These are phyloP conservation scores for Samia ricini DNA, from an alignment of 1,140 invertebrate genomes.

Conservation along the genomic window DNA sequence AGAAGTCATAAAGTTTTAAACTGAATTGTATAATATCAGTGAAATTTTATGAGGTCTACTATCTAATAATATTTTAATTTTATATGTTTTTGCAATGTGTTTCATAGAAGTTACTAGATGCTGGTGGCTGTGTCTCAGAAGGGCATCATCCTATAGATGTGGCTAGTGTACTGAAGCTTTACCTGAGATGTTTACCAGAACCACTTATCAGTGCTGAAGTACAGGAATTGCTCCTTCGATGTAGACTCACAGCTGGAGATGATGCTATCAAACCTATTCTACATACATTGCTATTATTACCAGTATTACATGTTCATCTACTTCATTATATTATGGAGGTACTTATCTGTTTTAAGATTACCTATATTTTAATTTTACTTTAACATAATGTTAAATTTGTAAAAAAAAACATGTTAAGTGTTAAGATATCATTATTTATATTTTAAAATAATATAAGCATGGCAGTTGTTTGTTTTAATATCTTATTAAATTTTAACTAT, in stretches of 20 bases:
- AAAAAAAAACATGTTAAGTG: no score
- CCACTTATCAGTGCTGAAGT: conserved; percentile 83
- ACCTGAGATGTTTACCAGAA: conserved; percentile 89
- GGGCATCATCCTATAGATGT: conserved; percentile 88
- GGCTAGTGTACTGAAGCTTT: conserved; percentile 89
- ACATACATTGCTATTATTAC: conserved; percentile 66
- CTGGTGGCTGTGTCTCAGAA: conserved; percentile 80
- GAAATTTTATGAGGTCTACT: neutral
- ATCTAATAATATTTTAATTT: neutral
- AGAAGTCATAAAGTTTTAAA: no score
- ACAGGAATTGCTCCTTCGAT: conserved; percentile 88
- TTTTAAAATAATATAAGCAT: no score
- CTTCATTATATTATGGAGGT: conserved; percentile 77
- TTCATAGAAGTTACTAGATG: conserved; percentile 81
- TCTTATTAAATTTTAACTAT: no score
- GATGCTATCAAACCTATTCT: conserved; percentile 66
- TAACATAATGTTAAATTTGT: no score
- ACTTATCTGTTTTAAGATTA: conserved; percentile 12
- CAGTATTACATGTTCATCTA: conserved; percentile 72
- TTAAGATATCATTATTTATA: no score
- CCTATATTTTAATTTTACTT: no score
- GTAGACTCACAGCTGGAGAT: conserved; percentile 73
- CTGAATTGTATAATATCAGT: no score
- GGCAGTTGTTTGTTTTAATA: no score
- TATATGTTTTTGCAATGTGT: neutral